Percentiles rank a stretch among this genome's conserved stretches.
These are phyloP conservation scores for Chiloscyllium plagiosum DNA, from an alignment of 2,113 vertebrate genomes.

Conservation along the genomic window DNA sequence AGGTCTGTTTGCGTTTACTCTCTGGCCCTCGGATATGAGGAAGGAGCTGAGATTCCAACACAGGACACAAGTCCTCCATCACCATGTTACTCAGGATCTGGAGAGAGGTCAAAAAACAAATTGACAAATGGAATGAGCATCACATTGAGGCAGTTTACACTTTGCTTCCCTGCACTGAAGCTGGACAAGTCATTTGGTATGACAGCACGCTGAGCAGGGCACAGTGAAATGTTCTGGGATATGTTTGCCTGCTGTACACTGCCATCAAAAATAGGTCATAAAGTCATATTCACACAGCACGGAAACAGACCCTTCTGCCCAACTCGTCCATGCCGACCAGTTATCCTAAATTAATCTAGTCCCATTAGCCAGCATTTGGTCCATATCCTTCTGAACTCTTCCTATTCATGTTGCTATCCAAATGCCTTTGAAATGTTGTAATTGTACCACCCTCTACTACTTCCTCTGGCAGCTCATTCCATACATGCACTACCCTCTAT, in stretches of 20 bases:
- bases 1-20: not conserved
- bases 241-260: not conserved
- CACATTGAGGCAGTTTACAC: not conserved
- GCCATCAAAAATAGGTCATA: not conserved
- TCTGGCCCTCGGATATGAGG: slow-evolving; percentile 1
- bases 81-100: slow-evolving; percentile 31
- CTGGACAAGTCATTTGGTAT: not conserved
- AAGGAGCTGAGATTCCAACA: not conserved
- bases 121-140: not conserved
- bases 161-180: not conserved
- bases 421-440: no score
- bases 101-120: not conserved
- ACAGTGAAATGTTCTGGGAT: not conserved
- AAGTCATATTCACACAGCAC: no score
- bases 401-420: no score
- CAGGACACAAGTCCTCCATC: not conserved
- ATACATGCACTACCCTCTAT: no score
- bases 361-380: no score
- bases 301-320: no score
- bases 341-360: no score
- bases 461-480: no score
- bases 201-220: not conserved
- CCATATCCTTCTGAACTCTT: no score
- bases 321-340: no score
- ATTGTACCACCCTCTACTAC: no score